Evolutionary conservation across 2,113 vertebrate genomes (phyloP).

Genomic region (Oxyruncus cristatus): DNA sequence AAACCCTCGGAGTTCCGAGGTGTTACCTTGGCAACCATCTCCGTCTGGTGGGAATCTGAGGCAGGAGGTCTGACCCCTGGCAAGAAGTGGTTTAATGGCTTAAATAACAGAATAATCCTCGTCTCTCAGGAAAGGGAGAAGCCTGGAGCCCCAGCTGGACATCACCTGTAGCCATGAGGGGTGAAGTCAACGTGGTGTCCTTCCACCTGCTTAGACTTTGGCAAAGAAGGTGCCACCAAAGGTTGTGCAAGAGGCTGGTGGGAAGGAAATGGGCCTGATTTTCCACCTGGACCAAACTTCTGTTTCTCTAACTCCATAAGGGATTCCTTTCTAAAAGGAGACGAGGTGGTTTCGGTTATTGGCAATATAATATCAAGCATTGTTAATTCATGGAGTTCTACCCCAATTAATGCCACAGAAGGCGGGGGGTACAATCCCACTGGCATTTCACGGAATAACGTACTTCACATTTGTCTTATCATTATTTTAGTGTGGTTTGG

Average conservation of each 20-base stretch:
- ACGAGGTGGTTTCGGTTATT: neutral
- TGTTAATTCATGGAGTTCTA: neutral
- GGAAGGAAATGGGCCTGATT: neutral
- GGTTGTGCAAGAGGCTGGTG: neutral
- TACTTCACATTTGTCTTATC: neutral
- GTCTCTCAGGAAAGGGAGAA: neutral
- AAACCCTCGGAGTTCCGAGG: fast-evolving
- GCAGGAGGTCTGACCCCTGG: neutral
- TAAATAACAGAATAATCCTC: neutral
- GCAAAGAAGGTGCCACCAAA: neutral
- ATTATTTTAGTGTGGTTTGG: neutral
- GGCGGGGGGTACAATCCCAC: neutral
- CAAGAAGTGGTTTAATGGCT: conserved; percentile 26
- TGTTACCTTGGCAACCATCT: conserved; percentile 50
- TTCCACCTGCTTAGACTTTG: neutral
- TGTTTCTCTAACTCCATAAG: neutral
- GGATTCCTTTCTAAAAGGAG: neutral
- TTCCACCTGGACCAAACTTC: neutral
- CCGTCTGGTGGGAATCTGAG: neutral
- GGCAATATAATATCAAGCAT: neutral
- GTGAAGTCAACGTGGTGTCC: fast-evolving
- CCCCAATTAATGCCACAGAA: neutral
- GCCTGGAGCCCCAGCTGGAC: neutral
- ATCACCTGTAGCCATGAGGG: neutral
- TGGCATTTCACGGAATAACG: neutral